Base-by-base conservation (phyloP, 1,140 invertebrate species). In the Aphis gossypii region DNA sequence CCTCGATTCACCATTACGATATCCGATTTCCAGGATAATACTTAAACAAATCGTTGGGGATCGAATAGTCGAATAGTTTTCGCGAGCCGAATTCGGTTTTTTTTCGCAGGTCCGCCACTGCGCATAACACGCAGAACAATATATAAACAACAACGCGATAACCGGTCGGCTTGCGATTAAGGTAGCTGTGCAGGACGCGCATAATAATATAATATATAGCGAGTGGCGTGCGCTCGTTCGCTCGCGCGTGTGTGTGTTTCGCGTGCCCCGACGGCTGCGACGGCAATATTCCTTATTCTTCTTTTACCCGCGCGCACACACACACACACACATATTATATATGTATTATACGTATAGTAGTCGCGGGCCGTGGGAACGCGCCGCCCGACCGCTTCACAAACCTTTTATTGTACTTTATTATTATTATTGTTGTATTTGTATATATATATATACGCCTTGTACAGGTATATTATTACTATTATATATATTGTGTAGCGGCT, bases 381-480 rank as follows among this genome's bases (percentile, higher is more conserved):
- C 87, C 87, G 87, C 87, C 87, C 87, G 87, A 89, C 87, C 51
- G 87, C 87, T 89, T 89, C 87, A 89, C 87, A 89, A 89, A 89
- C 87, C 87, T 89, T 89, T 89, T 88, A 88, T 89, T 89, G 87
- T 54, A 89, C 44, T 88, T 88, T 88, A 89, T 54, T 56, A 54
- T 89, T 44, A 44, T 46, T 86, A 44, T 44, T 86, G 46, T 86
- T 30, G 84, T 86, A 41, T 41, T 25, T 46, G 44, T 44, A 44
- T 41, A 83, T 30, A 84, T 84, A 44, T 84, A 44, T 84, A 14
- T 44, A 30, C 25, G 35, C 48, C 48, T 23, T 14, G 41, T 46
- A 86, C 84, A 86, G 38, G 41, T 54, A 89, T 89, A 89, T 87
- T 87, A 87, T 87, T 89, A 54, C 30, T 51, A 89, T 51, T 89